Base-by-base conservation (phyloP, 1,140 invertebrate species). In the Agrilus planipennis region DNA sequence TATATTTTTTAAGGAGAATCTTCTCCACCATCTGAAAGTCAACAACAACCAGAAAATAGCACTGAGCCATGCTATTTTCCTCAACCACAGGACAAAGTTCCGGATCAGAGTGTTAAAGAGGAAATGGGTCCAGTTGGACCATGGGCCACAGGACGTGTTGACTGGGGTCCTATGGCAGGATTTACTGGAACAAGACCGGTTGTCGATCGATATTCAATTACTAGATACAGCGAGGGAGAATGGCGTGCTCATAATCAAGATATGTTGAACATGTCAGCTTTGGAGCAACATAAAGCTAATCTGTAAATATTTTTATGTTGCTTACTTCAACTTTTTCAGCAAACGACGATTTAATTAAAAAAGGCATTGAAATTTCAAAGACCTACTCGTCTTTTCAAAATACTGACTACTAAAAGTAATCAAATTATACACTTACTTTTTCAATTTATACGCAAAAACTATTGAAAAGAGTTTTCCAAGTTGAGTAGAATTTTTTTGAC, bases 201-300 rank as follows among this genome's bases (percentile, higher is more conserved):
- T 0, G 78, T 78, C 1, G 78, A 82, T 61, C 77, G 76, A 52
- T 84, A 84, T 54, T 79, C 79, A 1, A 69, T 83, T 14, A 79
- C 79, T 9, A 66, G 73, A 41, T 81, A 71, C 51, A 80, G 77
- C 39, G 63, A 75, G 1, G 71, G 66, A 0, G 77, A 84, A 61
- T 83, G 80, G 80, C 63, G 76, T 21, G 58, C 68, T 34, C 73
- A 74, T 28, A 81, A 81, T 51, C 62, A 73, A 47, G 54, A 70
- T 18, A 67, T 76, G 3, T 60, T 81, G 7, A 65, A 75, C 41
- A 53, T 62, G 15, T 57, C 65, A 3, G 60, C 55, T 14, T 63
- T 41, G 14, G 53, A 51, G 34, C 47, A 54, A 25, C 53, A 62
- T 34, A 47, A 53, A 34, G 55, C 60, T 9, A 62, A 63, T 47